phyloP scores from a whole-genome alignment of 1,140 invertebrate genomes.

The Steinernema khuongi region DNA sequence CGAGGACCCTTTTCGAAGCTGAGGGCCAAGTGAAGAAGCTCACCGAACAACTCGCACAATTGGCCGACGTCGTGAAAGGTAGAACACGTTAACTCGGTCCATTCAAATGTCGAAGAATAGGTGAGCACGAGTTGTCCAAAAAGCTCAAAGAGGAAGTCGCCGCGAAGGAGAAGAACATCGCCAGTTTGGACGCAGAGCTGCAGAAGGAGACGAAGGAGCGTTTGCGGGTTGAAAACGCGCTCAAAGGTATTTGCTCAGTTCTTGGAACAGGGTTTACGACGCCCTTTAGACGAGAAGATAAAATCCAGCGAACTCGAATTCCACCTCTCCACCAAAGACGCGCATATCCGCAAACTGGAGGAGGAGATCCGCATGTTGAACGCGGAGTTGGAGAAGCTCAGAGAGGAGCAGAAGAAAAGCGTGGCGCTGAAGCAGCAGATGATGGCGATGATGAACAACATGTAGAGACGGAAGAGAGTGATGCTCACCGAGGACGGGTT shows the following conservation, averaged over 20 bases:
- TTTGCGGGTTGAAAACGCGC: not conserved
- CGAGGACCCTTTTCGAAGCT: not conserved
- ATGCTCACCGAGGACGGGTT: not conserved
- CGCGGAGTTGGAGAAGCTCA: not conserved
- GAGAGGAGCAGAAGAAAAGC: not conserved
- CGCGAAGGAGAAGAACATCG: no score
- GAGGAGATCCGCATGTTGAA: not conserved
- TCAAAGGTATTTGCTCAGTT: not conserved
- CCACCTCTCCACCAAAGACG: not conserved
- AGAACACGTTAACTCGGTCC: no score
- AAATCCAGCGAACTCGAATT: not conserved
- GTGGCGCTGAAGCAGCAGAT: not conserved
- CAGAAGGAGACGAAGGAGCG: no score
- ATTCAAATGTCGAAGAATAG: no score
- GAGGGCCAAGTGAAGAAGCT: not conserved
- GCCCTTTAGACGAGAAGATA: not conserved
- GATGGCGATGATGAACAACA: conserved; percentile 16
- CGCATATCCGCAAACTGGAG: not conserved
- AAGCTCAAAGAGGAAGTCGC: no score
- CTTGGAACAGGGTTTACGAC: not conserved
- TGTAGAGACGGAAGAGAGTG: not conserved
- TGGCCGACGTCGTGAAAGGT: not conserved
- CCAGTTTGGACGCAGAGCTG: no score
- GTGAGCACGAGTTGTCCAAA: no score
- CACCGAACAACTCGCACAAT: not conserved